phyloP scores from a whole-genome alignment of 2,113 vertebrate species.

The Python bivittatus region DNA sequence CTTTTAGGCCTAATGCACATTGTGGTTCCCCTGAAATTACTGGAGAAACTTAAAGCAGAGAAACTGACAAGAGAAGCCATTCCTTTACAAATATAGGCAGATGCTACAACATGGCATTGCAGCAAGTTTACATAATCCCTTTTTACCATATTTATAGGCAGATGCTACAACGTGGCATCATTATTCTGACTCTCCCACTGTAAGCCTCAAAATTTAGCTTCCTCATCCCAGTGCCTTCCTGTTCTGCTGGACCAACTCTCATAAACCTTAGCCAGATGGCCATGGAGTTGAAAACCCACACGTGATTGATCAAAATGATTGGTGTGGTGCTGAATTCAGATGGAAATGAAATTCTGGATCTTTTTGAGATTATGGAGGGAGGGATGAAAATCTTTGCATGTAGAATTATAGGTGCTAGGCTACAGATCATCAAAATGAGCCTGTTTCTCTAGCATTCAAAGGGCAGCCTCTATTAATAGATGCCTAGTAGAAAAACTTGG shows the following conservation, averaged over 20 bases:
- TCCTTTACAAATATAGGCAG: not conserved
- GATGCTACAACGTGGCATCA: not conserved
- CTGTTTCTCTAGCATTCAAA: not conserved
- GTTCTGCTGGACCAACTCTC: not conserved
- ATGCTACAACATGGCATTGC: too few species aligned
- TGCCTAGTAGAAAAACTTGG: not conserved
- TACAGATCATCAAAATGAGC: not conserved
- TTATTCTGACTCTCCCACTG: not conserved
- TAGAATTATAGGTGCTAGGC: not conserved
- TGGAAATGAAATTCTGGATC: not conserved
- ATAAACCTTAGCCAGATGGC: not conserved
- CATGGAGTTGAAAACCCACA: not conserved
- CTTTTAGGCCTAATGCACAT: not conserved
- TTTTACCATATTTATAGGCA: not conserved
- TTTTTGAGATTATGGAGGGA: not conserved
- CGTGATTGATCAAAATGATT: not conserved
- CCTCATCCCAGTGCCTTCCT: not conserved
- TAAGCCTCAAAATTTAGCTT: not conserved
- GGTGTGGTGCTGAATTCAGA: not conserved
- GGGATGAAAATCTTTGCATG: not conserved
- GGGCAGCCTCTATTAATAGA: not conserved
- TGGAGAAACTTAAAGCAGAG: not conserved
- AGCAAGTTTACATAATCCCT: not conserved
- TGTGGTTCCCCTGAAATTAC: not conserved
- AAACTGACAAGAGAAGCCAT: not conserved